Evolutionary conservation across 2,888 invertebrate genomes (phyloP).

Genomic region (Calliopum simillimum): DNA sequence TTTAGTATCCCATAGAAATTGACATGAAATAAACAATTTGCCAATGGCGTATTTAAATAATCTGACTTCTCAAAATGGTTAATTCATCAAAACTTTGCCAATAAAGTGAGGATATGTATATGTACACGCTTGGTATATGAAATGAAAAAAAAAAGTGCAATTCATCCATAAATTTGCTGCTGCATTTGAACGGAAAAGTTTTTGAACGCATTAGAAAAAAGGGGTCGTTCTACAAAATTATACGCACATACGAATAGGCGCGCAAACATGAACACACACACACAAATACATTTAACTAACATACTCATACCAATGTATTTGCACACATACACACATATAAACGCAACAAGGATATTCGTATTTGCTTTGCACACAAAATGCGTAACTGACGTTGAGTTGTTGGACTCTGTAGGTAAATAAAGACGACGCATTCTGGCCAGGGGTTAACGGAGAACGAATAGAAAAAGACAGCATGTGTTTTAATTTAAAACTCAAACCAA

Average conservation of each 20-base stretch:
- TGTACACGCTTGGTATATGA: no score
- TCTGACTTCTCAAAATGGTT: constrained; percentile 30
- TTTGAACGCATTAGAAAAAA: constrained; percentile 30
- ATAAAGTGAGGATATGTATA: constrained; percentile 3
- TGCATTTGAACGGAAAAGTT: constrained; percentile 23
- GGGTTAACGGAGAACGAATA: background rate
- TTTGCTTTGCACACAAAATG: constrained; percentile 17
- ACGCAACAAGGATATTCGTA: constrained; percentile 27
- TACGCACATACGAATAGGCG: constrained; percentile 10
- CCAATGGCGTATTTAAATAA: background rate
- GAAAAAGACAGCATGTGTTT: constrained; percentile 33
- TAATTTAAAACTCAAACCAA: constrained; percentile 28
- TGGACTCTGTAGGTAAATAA: background rate
- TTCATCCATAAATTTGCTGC: constrained; percentile 16
- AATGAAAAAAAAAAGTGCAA: constrained; percentile 5
- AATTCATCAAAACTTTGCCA: constrained; percentile 29
- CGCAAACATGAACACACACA: constrained; percentile 5
- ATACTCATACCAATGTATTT: constrained; percentile 39
- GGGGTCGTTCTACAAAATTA: constrained; percentile 25
- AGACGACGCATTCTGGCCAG: background rate
- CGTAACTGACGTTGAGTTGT: constrained; percentile 11
- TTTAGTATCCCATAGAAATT: no score
- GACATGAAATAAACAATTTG: no score
- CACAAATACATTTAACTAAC: constrained; percentile 19
- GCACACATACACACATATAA: constrained; percentile 37